phyloP scores from a whole-genome alignment of 2,113 vertebrate species.

The Zapornia atra region DNA sequence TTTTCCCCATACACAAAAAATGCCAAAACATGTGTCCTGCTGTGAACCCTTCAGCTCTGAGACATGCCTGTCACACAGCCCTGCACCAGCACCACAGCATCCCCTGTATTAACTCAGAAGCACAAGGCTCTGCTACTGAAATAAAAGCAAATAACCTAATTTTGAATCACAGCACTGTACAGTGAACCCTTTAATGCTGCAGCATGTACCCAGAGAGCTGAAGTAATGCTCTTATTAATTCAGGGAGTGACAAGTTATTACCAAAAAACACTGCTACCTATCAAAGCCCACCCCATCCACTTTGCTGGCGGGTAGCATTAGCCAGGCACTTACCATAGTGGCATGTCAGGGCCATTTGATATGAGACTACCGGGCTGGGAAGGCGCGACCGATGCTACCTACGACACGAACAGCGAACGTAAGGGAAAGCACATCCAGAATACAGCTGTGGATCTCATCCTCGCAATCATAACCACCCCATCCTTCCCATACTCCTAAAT shows the following conservation, averaged over 20 bases:
- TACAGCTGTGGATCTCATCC: slow-evolving; percentile 5
- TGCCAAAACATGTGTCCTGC: neutral
- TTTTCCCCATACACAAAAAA: neutral
- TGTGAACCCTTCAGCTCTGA: neutral
- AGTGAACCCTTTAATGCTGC: neutral
- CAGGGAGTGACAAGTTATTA: neutral
- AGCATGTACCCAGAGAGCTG: neutral
- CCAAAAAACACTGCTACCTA: accelerated
- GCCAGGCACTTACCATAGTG: neutral
- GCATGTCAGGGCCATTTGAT: neutral
- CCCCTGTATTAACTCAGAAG: neutral
- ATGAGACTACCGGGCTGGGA: accelerated
- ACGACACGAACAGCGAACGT: accelerated
- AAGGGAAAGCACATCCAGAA: neutral
- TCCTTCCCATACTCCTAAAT: neutral
- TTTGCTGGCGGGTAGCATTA: neutral
- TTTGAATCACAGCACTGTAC: neutral
- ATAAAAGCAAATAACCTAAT: accelerated
- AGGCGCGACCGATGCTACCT: accelerated
- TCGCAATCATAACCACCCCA: neutral
- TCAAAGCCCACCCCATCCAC: neutral
- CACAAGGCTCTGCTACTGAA: neutral
- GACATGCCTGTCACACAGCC: neutral
- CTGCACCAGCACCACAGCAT: neutral
- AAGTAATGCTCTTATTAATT: neutral